Evolutionary conservation across 2,113 vertebrate species (phyloP).

Genomic region (Notechis scutatus): DNA sequence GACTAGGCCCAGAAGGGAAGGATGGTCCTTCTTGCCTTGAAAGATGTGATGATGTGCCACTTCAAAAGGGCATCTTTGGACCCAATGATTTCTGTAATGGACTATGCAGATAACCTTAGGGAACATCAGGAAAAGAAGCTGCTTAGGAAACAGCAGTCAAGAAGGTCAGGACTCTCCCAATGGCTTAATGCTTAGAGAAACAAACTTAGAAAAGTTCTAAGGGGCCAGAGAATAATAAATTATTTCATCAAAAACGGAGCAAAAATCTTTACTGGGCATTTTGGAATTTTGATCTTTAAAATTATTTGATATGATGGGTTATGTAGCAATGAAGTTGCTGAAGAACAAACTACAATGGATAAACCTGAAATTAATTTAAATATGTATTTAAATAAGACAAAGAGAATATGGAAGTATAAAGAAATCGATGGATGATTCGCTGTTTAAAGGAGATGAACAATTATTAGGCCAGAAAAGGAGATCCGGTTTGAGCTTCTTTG

Average conservation of each 20-base stretch:
- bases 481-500: too few species aligned
- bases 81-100: not conserved
- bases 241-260: not conserved
- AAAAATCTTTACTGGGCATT: not conserved
- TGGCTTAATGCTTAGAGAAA: not conserved
- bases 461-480: not conserved
- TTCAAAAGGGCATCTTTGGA: not conserved
- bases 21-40: too few species aligned
- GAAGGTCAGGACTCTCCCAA: not conserved
- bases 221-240: not conserved
- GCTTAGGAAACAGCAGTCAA: not conserved
- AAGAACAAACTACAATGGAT: not conserved
- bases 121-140: not conserved
- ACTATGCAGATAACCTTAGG: not conserved
- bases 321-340: not conserved
- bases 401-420: not conserved
- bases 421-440: not conserved
- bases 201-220: not conserved
- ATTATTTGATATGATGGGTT: not conserved
- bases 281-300: not conserved
- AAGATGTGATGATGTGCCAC: too few species aligned
- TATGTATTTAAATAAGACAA: too few species aligned
- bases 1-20: too few species aligned
- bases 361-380: too few species aligned
- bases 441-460: not conserved